Conservation (phyloP, 2,113 vertebrate genomes). For the Myiopsitta monachus region DNA sequence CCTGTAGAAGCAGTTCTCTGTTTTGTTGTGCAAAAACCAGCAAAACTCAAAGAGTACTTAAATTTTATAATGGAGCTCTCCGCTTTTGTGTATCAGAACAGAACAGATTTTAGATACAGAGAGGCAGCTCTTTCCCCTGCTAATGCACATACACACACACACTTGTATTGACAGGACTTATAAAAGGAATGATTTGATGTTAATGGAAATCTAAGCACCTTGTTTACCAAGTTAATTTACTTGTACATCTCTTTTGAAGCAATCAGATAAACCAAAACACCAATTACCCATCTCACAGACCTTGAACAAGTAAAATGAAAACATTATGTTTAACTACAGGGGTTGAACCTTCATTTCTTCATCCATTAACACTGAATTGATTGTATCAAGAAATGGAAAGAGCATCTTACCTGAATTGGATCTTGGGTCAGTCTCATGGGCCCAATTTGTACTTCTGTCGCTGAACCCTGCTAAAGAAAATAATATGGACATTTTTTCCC, state of each 20-base stretch:
- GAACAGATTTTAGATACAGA: not conserved
- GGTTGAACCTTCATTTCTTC: not conserved
- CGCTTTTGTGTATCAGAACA: not conserved
- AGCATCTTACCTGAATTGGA: slow-evolving; percentile 85
- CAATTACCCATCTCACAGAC: not conserved
- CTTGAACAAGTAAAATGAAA: not conserved
- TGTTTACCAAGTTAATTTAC: not conserved
- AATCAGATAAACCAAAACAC: not conserved
- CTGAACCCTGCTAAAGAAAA: slow-evolving; percentile 81
- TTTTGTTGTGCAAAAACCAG: not conserved
- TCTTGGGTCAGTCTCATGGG: slow-evolving; percentile 94
- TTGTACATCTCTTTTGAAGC: not conserved
- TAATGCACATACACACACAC: not conserved
- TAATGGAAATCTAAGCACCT: not conserved
- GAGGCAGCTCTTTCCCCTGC: not conserved
- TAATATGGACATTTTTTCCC: not conserved
- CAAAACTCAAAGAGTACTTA: not conserved
- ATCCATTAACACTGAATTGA: not conserved
- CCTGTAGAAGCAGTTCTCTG: not conserved
- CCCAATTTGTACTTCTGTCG: slow-evolving; percentile 88
- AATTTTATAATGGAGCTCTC: not conserved
- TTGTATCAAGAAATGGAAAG: not conserved
- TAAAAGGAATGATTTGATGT: not conserved
- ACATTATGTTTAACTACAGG: not conserved
- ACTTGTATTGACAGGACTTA: not conserved